These are phyloP conservation scores for Ophiothrix spiculata DNA, from an alignment of 35 echinoderm and acorn worm genomes.

Conservation along the genomic window DNA sequence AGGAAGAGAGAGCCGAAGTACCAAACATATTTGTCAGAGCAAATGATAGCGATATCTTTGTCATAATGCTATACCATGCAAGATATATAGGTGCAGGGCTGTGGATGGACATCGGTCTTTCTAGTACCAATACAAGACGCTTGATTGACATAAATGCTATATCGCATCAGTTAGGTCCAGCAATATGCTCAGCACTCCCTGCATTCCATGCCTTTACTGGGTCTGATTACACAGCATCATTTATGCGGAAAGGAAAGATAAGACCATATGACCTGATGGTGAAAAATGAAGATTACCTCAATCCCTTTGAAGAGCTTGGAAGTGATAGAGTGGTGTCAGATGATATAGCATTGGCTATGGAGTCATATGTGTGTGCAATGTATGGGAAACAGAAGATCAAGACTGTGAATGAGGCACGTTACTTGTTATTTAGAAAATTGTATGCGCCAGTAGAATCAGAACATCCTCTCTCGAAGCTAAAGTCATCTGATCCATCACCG, in stretches of 20 bases:
- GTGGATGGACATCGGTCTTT: slow-evolving; percentile 4
- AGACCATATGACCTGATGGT: background rate
- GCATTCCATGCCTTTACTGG: slow-evolving; percentile 25
- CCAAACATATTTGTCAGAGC: slow-evolving; percentile 2
- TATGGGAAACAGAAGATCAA: background rate
- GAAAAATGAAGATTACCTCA: background rate
- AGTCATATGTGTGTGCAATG: slow-evolving; percentile 20
- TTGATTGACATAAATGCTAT: background rate
- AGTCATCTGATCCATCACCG: slow-evolving; percentile 23
- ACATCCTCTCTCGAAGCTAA: background rate
- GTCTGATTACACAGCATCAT: slow-evolving; percentile 10
- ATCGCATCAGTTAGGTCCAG: background rate
- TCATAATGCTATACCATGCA: background rate
- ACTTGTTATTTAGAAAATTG: background rate
- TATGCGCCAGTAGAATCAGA: slow-evolving; percentile 13
- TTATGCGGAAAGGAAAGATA: slow-evolving; percentile 15
- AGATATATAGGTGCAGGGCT: background rate
- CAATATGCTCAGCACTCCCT: background rate
- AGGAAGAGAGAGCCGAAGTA: background rate
- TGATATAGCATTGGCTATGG: background rate
- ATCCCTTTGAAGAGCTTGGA: slow-evolving; percentile 1
- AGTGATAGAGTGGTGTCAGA: background rate
- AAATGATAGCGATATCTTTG: slow-evolving; percentile 16
- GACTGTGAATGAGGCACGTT: background rate
- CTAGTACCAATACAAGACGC: background rate